Base-by-base conservation (phyloP, 2,113 vertebrate species). In the Cinclus cinclus region DNA sequence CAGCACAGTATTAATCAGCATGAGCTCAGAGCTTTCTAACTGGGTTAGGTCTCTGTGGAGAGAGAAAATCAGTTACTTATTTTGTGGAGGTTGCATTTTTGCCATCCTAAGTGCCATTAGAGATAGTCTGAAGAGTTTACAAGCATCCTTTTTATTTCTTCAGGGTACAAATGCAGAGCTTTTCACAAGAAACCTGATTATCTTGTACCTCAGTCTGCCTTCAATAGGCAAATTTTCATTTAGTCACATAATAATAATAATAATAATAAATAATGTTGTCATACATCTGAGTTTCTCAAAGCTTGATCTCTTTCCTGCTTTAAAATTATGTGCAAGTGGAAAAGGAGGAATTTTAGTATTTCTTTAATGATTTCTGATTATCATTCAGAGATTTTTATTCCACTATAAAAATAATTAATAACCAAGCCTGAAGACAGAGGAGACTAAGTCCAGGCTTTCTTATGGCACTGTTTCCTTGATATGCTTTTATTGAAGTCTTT, bases 21-120 rank as follows among this genome's bases (percentile, higher is more conserved):
- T 37, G 41, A 85, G 64, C 83, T 92, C 80, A 58, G 85, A 84
- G 77, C 76, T 53, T 89, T 95, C 91, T 84, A 59, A 27, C 65
- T 70, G 56, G 17, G 24, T 87, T 90, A 58, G 69, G 28, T 80
- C 25, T 84, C 85, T 83, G 68, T 87, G 67, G 77, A 92, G 56
- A 90, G 55, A 90, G 46, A 71, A 94, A 90, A 87, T 52, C 4
- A 84, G 76, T 90, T 92, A 75, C 30, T 88, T 92, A 20, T 84
- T 95, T 96, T 90, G 63, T 87, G 85, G 50, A 76, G 49, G 52
- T 83, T 92, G 63, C 31, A 47, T 58, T 90, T 91, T 87, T 96
- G 42, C 44, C 56, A 64, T 71, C 78, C 77, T 47, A 67, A 31
- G 13, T 87, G 41, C 31, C 23, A 28, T 89, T 64, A 81, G 47